These are phyloP conservation scores for Sandelia bainsii DNA, from an alignment of 2,797 vertebrate genomes.

Conservation along the genomic window DNA sequence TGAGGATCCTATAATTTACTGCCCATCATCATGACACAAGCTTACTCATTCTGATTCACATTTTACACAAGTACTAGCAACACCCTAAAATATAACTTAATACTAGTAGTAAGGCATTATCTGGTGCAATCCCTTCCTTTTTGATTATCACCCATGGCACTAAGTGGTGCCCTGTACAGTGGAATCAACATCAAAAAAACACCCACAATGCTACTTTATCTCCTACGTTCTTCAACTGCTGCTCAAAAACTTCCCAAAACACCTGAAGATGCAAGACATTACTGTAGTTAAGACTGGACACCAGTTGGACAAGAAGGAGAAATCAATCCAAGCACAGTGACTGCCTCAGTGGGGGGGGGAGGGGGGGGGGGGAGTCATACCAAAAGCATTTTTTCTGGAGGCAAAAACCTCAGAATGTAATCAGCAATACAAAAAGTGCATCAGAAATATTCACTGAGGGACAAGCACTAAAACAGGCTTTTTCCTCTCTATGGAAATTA, in stretches of 20 bases:
- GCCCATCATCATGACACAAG: slow-evolving; percentile 38
- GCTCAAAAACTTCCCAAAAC: slow-evolving; percentile 25
- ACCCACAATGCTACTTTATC: slow-evolving; percentile 7
- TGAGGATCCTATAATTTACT: slow-evolving; percentile 64
- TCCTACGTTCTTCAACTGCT: background rate
- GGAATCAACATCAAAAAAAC: slow-evolving; percentile 20
- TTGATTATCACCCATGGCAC: slow-evolving; percentile 29
- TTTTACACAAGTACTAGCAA: slow-evolving; percentile 28
- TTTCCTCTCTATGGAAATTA: slow-evolving; percentile 65
- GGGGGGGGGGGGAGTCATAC: slow-evolving; percentile 15
- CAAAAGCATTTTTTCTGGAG: slow-evolving; percentile 33
- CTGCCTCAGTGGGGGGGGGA: background rate
- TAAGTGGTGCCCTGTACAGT: slow-evolving; percentile 16
- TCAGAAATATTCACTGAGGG: slow-evolving; percentile 57
- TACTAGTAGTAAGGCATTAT: slow-evolving; percentile 24
- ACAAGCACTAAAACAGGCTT: slow-evolving; percentile 36
- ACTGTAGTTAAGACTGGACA: slow-evolving; percentile 17
- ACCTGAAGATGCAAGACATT: slow-evolving; percentile 13
- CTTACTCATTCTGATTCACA: slow-evolving; percentile 29
- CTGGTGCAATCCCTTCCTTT: slow-evolving; percentile 25
- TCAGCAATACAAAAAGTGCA: slow-evolving; percentile 75
- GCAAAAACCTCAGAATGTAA: slow-evolving; percentile 46
- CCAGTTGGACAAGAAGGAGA: slow-evolving; percentile 13
- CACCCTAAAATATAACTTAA: slow-evolving; percentile 25
- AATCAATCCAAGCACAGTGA: slow-evolving; percentile 17